Conservation (phyloP, 2,113 vertebrate species). For the Pelvicachromis taeniatus region DNA sequence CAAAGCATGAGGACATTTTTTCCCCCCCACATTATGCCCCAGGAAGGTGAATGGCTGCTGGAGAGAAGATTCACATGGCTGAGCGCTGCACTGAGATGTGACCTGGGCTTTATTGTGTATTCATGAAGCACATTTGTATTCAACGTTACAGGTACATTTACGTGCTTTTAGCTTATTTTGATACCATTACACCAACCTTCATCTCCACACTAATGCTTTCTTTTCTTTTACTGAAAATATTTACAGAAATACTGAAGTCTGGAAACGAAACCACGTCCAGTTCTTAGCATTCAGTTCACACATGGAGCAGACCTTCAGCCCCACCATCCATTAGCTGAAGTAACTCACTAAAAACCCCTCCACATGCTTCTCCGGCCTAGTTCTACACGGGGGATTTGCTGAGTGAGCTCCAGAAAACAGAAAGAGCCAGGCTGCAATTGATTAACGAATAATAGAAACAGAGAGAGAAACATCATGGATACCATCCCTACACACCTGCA, state of each 20-base stretch:
- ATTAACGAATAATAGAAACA: conserved; percentile 62
- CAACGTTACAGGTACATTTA: background rate
- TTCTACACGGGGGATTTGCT: conserved; percentile 44
- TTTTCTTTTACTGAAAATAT: background rate
- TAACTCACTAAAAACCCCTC: conserved; percentile 49
- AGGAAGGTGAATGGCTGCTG: conserved; percentile 56
- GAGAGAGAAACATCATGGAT: conserved; percentile 30
- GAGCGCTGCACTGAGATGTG: background rate
- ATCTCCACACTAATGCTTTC: background rate
- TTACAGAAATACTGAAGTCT: background rate
- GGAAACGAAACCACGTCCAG: background rate
- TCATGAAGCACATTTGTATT: background rate
- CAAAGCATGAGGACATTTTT: conserved; percentile 71
- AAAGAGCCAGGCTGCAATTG: conserved; percentile 34
- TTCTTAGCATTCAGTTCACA: conserved; percentile 14
- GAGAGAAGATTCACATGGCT: conserved; percentile 8
- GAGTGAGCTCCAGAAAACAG: conserved; percentile 43
- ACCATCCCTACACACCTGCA: background rate
- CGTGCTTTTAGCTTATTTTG: conserved; percentile 12
- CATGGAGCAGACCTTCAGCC: background rate
- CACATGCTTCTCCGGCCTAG: conserved; percentile 38
- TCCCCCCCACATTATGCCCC: conserved; percentile 60
- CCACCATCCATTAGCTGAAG: conserved; percentile 36
- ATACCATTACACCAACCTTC: background rate
- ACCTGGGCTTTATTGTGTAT: background rate